These are phyloP conservation scores for Oreochromis grahami DNA, from an alignment of 2,797 vertebrate genomes.

Conservation along the genomic window DNA sequence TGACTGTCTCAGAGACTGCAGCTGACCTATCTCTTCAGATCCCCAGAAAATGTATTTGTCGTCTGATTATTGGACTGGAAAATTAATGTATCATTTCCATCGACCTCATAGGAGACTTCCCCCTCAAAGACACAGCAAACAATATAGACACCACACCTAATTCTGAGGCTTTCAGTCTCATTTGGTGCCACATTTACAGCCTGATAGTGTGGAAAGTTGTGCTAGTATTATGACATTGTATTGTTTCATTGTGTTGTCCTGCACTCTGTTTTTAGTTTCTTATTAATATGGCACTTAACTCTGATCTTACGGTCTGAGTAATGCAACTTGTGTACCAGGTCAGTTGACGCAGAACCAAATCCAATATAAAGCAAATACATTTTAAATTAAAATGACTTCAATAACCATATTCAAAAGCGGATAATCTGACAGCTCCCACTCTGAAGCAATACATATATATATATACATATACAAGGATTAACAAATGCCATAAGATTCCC, in stretches of 20 bases:
- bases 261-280: neutral
- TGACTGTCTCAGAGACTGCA: neutral
- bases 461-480: neutral
- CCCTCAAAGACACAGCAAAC: slow-evolving; percentile 3
- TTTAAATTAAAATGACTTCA: neutral
- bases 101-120: slow-evolving; percentile 24
- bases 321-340: neutral
- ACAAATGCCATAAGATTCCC: neutral
- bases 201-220: neutral
- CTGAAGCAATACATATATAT: neutral
- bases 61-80: slow-evolving; percentile 56
- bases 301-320: neutral
- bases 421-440: slow-evolving; percentile 13
- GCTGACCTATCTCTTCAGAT: neutral
- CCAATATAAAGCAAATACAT: neutral
- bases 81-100: slow-evolving; percentile 40
- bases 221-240: neutral
- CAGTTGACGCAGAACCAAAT: neutral
- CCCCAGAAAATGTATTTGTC: slow-evolving; percentile 35
- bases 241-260: neutral
- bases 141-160: slow-evolving; percentile 1
- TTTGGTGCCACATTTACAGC: neutral
- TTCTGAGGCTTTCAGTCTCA: neutral
- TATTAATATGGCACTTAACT: neutral
- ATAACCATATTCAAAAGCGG: neutral